A percentile compares a stretch with the other conserved stretches of the same genome.
Evolutionary conservation across 1,140 invertebrate genomes (phyloP).

Genomic region (Drosophila seguyi): DNA sequence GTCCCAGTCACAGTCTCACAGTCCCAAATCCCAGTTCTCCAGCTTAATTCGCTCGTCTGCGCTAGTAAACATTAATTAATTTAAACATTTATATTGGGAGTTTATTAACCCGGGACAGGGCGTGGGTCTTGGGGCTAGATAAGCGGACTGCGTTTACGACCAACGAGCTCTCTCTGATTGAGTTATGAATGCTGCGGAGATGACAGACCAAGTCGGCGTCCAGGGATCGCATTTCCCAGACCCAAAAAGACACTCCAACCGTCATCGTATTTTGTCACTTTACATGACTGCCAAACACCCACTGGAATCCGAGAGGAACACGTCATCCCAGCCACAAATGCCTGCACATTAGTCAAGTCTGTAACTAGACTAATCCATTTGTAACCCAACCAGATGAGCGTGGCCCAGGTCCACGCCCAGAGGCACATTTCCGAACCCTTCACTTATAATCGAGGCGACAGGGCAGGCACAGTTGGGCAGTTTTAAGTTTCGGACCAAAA

Average conservation of each 20-base stretch:
- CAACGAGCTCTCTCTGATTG: constrained; percentile 51
- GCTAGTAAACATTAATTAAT: constrained; percentile 78
- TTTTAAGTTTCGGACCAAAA: constrained; percentile 17
- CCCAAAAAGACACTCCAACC: constrained; percentile 10
- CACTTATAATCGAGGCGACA: constrained; percentile 42
- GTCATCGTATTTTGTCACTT: constrained; percentile 44
- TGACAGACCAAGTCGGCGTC: constrained; percentile 22
- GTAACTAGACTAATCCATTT: constrained; percentile 64
- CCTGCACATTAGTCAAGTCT: constrained; percentile 64
- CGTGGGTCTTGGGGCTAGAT: constrained; percentile 38
- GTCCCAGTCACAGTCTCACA: not conserved
- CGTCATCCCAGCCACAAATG: constrained; percentile 17
- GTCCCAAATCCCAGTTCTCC: constrained; percentile 1
- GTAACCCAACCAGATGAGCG: constrained; percentile 50
- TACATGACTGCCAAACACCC: constrained; percentile 50
- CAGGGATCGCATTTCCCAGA: constrained; percentile 27
- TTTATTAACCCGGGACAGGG: constrained; percentile 61
- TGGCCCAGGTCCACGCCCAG: constrained; percentile 52
- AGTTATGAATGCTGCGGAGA: constrained; percentile 65
- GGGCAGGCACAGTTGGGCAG: constrained; percentile 61
- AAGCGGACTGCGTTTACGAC: constrained; percentile 48
- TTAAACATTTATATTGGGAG: constrained; percentile 79
- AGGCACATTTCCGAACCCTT: constrained; percentile 30
- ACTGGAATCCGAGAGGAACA: constrained; percentile 6
- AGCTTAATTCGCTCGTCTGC: constrained; percentile 37